Base-by-base conservation (phyloP, 2,888 invertebrate genomes). In the Folsomia manolachei region DNA sequence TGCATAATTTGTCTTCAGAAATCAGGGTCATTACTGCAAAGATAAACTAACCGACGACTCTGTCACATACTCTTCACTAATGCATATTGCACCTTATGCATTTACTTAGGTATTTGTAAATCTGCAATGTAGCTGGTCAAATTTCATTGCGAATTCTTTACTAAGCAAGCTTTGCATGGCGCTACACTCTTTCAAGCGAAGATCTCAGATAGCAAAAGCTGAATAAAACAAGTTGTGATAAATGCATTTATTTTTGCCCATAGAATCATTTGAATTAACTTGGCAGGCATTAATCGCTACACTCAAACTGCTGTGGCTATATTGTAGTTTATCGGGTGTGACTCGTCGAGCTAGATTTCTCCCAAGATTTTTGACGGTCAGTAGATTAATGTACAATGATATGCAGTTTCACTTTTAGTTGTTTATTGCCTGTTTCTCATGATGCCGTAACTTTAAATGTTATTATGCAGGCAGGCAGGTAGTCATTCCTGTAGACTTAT, bases 361-460 rank as follows among this genome's bases (percentile, higher is more conserved):
- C 65, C 52, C 39, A 56, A 52, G 14, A 66, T 39, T 52, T 66
- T 66, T 66, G 65, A 66, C 65, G 65, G 65, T 66, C 65, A 66
- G 65, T 66, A 24, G 65, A 51, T 23, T 66, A 25, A 66, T 66
- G 52, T 52, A n/a, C n/a, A n/a, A n/a, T 26, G 27, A 14, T 9
- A 4, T 66, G 65, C 52, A 66, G 65, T 66, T 66, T 66, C 65
- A 66, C 65, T 66, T 66, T 66, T 66, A 21, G 65, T 39, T 66
- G 21, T n/a, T n/a, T n/a, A n/a, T n/a, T n/a, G n/a, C n/a, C n/a
- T n/a, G n/a, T 39, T 39, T 27, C 52, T 52, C 52, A 64, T 39
- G 4, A 21, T 66, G 52, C 25, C 52, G 65, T 66, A 66, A 66
- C 65, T 7, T 27, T 66, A 9, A 23, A 39, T 63, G 27, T 66